Base-by-base conservation (phyloP, 2,888 invertebrate species). In the Caenorhabditis japonica region DNA sequence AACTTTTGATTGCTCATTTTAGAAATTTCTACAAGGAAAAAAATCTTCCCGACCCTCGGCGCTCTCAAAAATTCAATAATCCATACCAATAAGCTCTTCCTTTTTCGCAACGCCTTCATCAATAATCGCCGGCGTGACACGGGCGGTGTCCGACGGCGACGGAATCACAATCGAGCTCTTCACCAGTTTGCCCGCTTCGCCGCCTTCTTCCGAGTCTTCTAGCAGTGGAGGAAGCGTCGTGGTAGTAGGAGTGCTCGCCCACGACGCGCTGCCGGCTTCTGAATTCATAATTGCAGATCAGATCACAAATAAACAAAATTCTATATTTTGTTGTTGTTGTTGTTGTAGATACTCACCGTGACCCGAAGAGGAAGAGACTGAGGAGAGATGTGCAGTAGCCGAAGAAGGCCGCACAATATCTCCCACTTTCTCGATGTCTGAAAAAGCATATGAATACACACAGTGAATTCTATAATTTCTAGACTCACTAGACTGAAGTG, bases 401-500 rank as follows among this genome's bases (percentile, higher is more conserved):
- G 71, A 71, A 12, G 62, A 44, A 19, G 71, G 71, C 5, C 71
- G 62, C 49, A 69, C 69, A 39, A 69, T 55, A 36, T 71, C 70
- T 21, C 53, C 62, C 41, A 70, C 70, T 49, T 70, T 70, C 30
- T 70, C 70, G 39, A 55, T 49, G 61, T 53, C 60, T 55, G 55
- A 25, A 64, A 64, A 39, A n/a, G 4, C 21, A 23, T 13, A 30
- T 4, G 27, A 38, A 17, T 38, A 36, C 27, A 25, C 2, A 8
- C 10, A 43, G 15, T 34, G 21, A 34, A 8, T 10, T 8, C n/a
- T n/a, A 44, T 12, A n/a, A 43, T 13, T 15, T 39, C 41, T n/a
- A n/a, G n/a, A n/a, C n/a, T n/a, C n/a, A 72, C 72, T 72, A 66
- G 72, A 51, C 43, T 59, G 72, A 55, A 59, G 64, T 2, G 41